These are phyloP conservation scores for Cataglyphis hispanica DNA, from an alignment of 1,140 invertebrate genomes.

Conservation along the genomic window DNA sequence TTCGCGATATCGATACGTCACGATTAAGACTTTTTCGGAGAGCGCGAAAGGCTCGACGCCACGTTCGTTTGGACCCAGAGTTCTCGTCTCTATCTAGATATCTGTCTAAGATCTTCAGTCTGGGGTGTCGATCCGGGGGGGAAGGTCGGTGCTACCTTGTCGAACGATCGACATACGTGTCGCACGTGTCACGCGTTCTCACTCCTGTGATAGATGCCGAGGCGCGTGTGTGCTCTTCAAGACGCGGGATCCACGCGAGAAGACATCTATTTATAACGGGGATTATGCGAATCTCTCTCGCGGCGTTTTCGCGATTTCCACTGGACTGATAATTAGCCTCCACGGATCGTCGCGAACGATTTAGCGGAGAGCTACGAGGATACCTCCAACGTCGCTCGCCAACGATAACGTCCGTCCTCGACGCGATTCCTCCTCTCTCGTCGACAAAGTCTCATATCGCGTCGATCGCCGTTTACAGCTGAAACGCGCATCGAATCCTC, in stretches of 20 bases:
- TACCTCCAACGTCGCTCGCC: not conserved
- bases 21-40: not conserved
- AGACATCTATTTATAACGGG: constrained; percentile 71
- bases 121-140: constrained; percentile 22
- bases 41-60: constrained; percentile 31
- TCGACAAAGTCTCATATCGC: constrained; percentile 30
- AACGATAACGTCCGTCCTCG: not conserved
- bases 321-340: not conserved
- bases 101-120: constrained; percentile 30
- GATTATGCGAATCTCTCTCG: not conserved
- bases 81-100: constrained; percentile 64
- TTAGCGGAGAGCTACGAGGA: constrained; percentile 31
- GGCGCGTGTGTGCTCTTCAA: constrained; percentile 33
- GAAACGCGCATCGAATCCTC: not conserved
- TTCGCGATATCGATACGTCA: not conserved
- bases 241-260: constrained; percentile 61
- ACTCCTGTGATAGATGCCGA: not conserved
- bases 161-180: constrained; percentile 42
- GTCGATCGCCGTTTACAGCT: not conserved
- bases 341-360: constrained; percentile 36
- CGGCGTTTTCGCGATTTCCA: constrained; percentile 50
- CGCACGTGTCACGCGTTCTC: constrained; percentile 44
- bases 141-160: constrained; percentile 51
- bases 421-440: constrained; percentile 7
- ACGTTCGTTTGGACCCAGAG: constrained; percentile 65